Percentiles rank a stretch among this genome's conserved stretches.
These are phyloP conservation scores for Parthenolecanium corni DNA, from an alignment of 2,888 invertebrate species.

Conservation along the genomic window DNA sequence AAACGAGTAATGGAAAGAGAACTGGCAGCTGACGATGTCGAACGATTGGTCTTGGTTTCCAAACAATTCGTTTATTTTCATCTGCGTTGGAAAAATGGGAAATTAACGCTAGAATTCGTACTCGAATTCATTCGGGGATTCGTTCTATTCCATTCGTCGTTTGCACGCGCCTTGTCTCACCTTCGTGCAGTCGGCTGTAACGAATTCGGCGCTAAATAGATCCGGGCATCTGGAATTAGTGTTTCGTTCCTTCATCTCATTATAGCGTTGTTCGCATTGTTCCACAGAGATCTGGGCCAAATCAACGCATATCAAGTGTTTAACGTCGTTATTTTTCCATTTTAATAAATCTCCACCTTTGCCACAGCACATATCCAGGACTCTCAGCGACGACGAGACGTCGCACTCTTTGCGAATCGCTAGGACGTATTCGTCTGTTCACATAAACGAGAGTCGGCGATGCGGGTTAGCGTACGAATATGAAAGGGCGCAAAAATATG, in stretches of 20 bases:
- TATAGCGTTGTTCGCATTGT: conserved; percentile 76
- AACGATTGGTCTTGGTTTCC: conserved; percentile 64
- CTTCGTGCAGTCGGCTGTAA: conserved; percentile 85
- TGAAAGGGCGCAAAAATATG: not conserved
- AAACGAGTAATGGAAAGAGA: conserved; percentile 95
- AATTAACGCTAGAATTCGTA: not conserved
- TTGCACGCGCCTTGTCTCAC: conserved; percentile 41
- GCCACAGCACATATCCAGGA: conserved; percentile 92
- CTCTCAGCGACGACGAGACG: conserved; percentile 45
- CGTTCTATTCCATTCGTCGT: not conserved
- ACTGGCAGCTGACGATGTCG: conserved; percentile 92
- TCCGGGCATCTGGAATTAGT: conserved; percentile 36
- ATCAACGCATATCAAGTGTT: conserved; percentile 78
- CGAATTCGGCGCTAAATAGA: conserved; percentile 74
- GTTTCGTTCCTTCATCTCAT: conserved; percentile 42
- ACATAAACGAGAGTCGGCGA: conserved; percentile 4
- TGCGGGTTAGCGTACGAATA: no score
- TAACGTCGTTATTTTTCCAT: conserved; percentile 66
- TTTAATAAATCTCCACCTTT: conserved; percentile 98
- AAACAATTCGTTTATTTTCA: conserved; percentile 60
- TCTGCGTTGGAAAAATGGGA: conserved; percentile 35
- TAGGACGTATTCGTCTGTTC: conserved; percentile 5
- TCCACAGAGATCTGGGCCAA: conserved; percentile 86
- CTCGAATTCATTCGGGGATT: not conserved
- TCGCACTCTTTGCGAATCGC: conserved; percentile 35